These are phyloP conservation scores for Poecilia velifera DNA, from an alignment of 2,797 vertebrate genomes.

Conservation along the genomic window DNA sequence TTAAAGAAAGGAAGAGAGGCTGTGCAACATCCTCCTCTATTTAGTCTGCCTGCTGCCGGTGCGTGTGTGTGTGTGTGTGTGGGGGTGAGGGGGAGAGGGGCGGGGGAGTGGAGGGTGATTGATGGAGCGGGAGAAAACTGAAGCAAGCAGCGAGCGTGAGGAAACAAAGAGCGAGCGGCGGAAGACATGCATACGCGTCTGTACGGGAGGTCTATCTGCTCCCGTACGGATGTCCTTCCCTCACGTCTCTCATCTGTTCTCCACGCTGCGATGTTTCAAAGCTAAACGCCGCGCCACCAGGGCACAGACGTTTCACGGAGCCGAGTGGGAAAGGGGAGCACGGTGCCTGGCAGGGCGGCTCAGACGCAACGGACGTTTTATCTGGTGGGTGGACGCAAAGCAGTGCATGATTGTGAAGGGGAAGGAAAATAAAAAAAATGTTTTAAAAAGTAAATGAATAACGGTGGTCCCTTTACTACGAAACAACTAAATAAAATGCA, in stretches of 20 bases:
- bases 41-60: constrained; percentile 67
- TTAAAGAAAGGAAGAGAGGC: constrained; percentile 54
- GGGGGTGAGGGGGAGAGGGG: not conserved
- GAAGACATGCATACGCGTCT: constrained; percentile 46
- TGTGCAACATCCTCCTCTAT: constrained; percentile 75
- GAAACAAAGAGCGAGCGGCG: constrained; percentile 59
- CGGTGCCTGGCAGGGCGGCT: not conserved
- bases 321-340: not conserved
- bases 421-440: not conserved
- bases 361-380: not conserved
- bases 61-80: constrained; percentile 5
- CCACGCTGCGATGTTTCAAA: constrained; percentile 12
- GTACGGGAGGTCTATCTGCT: constrained; percentile 35
- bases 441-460: too few relatives aligned
- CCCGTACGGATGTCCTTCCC: constrained; percentile 23
- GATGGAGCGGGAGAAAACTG: constrained; percentile 70
- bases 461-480: not conserved
- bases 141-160: constrained; percentile 47
- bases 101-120: constrained; percentile 58
- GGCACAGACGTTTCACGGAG: not conserved
- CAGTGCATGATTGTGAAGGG: not conserved
- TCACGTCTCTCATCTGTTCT: constrained; percentile 20
- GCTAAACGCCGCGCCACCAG: not conserved
- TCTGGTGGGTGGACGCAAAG: not conserved
- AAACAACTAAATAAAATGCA: not conserved